Evolutionary conservation across 1,140 invertebrate genomes (phyloP).

Genomic region (Gryon sp.): DNA sequence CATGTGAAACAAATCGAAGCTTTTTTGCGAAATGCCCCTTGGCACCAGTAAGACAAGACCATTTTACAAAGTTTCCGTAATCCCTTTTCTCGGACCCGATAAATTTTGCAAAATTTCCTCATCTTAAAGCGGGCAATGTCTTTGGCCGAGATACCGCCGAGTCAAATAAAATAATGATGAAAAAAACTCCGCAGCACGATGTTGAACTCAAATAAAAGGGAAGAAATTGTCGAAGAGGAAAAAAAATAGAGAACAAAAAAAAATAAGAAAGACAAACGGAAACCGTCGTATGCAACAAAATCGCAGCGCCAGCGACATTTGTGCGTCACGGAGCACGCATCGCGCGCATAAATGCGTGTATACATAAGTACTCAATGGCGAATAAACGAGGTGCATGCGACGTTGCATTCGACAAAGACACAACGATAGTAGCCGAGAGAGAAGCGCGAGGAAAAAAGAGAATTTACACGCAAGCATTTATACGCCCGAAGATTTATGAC

Average conservation of each 20-base stretch:
- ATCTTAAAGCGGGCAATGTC: neutral
- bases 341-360: constrained; percentile 63
- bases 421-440: constrained; percentile 19
- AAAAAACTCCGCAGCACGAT: constrained; percentile 25
- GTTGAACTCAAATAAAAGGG: constrained; percentile 29
- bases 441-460: constrained; percentile 47
- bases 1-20: no score
- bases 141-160: constrained; percentile 21
- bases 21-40: neutral
- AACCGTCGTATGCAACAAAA: constrained; percentile 40
- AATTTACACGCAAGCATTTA: constrained; percentile 61
- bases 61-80: neutral
- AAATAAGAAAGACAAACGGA: no score
- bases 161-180: constrained; percentile 44
- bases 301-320: constrained; percentile 41
- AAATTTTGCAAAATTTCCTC: constrained; percentile 12
- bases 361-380: constrained; percentile 60
- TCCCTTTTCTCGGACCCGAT: neutral
- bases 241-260: no score
- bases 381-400: constrained; percentile 41
- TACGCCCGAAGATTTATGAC: constrained; percentile 62
- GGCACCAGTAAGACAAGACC: neutral
- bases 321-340: constrained; percentile 51
- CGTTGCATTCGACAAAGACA: constrained; percentile 28
- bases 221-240: constrained; percentile 19